Conservation (phyloP, 2,113 vertebrate genomes). For the Coryphaenoides rupestris region DNA sequence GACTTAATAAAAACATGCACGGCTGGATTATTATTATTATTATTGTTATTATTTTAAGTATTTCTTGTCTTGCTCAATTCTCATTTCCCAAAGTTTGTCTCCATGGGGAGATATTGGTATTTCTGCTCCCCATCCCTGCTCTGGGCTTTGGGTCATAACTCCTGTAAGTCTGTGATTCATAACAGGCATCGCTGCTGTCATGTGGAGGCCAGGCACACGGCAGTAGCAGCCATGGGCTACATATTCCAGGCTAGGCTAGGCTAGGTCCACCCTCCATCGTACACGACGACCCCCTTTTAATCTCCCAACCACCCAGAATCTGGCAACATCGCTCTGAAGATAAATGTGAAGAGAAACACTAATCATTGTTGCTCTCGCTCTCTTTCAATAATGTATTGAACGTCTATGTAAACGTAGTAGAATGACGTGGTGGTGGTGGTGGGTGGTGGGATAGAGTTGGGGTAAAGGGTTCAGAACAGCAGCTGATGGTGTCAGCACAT, state of each 20-base stretch:
- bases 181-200: constrained; percentile 14
- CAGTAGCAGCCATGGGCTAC: neutral
- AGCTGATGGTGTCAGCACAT: constrained; percentile 68
- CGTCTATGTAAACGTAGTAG: neutral
- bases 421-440: constrained; percentile 14
- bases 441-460: constrained; percentile 32
- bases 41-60: too few relatives aligned
- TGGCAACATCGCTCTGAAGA: constrained; percentile 8
- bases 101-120: constrained; percentile 49
- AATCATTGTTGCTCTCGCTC: constrained; percentile 2
- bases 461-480: constrained; percentile 56
- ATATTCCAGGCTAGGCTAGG: neutral
- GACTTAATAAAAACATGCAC: neutral
- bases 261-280: neutral
- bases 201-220: constrained; percentile 6
- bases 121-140: constrained; percentile 49
- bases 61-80: constrained; percentile 25
- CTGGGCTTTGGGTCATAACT: constrained; percentile 40
- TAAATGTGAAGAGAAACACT: constrained; percentile 9
- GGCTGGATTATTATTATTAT: constrained; percentile 12
- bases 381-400: neutral
- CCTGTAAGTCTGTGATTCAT: constrained; percentile 36
- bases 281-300: constrained; percentile 7
- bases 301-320: neutral
- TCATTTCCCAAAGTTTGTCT: constrained; percentile 46